Base-by-base conservation (phyloP, 2,888 invertebrate species). In the Tricholauxania praeusta region DNA sequence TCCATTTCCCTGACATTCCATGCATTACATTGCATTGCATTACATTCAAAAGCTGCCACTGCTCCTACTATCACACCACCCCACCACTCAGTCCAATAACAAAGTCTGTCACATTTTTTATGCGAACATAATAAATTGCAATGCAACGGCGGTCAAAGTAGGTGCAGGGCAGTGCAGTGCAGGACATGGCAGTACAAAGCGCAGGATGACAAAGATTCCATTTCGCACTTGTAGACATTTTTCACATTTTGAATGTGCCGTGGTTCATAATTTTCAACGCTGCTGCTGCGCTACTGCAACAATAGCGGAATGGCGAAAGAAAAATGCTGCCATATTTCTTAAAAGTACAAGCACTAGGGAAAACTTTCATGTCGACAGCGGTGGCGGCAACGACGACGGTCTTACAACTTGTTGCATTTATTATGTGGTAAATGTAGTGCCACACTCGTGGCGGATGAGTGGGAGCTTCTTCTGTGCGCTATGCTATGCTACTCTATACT, bases 71-170 rank as follows among this genome's bases (percentile, higher is more conserved):
- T 15, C 12, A 17, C 19, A 12, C 14, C 22, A 22, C 4, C 28
- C 48, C 12, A 14, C 8, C 8, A 53, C 48, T 47, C n/a, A 6
- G 32, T 39, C 72, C 65, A 59, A n/a, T 59, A 66, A 67, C 67
- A 68, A 22, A 71, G 28, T 66, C 52, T 81, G 82, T 80, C 79
- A 81, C 80, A 82, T 82, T 82, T 82, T 82, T 82, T 82, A 81
- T 82, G 82, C 80, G 80, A 80, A 82, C 82, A 81, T 82, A 82
- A 82, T 82, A 82, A 82, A 82, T 82, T 81, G 79, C 81, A 80
- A n/a, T 77, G 79, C 39, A 22, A 28, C 66, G 14, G 4, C 10
- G 49, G 17, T 49, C 48, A 4, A 10, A 12, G 17, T 48, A 14
- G n/a, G 7, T 53, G 17, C 22, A 32, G 39, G 53, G 32, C 53